Base-by-base conservation (phyloP, 2,888 invertebrate genomes). In the Drosophila meridiana region DNA sequence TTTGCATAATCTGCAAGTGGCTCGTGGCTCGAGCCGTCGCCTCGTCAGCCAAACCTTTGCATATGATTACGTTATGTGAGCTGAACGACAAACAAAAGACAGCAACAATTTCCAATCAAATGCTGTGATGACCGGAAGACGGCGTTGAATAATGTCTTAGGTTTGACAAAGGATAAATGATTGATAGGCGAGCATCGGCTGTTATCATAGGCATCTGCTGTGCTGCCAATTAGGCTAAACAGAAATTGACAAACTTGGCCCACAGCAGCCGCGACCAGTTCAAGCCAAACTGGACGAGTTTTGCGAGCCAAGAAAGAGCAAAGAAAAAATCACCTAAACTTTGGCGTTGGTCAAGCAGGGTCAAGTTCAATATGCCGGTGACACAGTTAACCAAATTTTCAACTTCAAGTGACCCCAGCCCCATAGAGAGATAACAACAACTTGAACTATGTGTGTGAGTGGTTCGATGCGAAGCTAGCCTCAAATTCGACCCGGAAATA, bases 331-430 rank as follows among this genome's bases (percentile, higher is more conserved):
- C 61, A 63, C 50, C 60, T 58, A 34, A 52, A 48, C 55, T 68
- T 38, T 69, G 43, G 43, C 52, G 58, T 64, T 59, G 55, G 47
- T 55, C 58, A 60, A 68, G 71, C 86, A 78, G 78, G 90, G 83
- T 87, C 87, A 87, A 87, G 87, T 90, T 87, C 87, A 90, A 89
- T 83, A 76, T 40, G 80, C 87, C 87, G 87, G 89, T 86, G 90
- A 90, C 87, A 87, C 90, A 86, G 77, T 88, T 88, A 83, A 50
- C 40, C 63, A 63, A 64, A 73, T 66, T 74, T 83, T 85, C 68
- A 84, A 79, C 89, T 69, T 56, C 42, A 52, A 20, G 38, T 85
- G 90, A 87, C 88, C 88, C 88, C 85, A 89, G 82, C 78, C 86
- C 36, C 65, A 20, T 20, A 50, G 55, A 58, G 47, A 52, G 48